Conservation (phyloP, 2,113 vertebrate genomes). For the Marcusenius ussheri region DNA sequence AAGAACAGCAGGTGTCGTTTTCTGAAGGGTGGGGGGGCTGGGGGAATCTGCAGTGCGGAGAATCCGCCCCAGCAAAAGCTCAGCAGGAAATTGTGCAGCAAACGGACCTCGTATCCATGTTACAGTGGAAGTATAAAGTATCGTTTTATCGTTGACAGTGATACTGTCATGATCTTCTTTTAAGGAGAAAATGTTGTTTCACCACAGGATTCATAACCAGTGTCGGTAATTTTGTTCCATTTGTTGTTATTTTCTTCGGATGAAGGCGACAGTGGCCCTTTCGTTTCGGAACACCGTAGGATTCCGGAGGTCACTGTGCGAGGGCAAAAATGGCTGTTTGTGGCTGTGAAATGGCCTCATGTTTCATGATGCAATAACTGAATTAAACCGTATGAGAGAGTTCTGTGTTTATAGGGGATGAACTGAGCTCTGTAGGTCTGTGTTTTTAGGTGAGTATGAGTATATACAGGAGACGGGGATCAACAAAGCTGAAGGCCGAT, state of each 20-base stretch:
- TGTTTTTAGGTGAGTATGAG: background rate
- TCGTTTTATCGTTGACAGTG: background rate
- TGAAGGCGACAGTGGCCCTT: constrained; percentile 16
- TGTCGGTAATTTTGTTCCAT: constrained; percentile 23
- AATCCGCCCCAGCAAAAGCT: constrained; percentile 28
- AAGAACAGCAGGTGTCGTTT: background rate
- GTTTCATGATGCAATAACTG: constrained; percentile 26
- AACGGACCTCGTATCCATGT: constrained; percentile 24
- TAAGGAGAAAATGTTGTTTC: constrained; percentile 10
- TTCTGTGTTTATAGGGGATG: background rate
- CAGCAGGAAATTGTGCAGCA: constrained; percentile 8
- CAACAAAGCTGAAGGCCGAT: constrained; percentile 1
- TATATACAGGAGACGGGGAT: background rate
- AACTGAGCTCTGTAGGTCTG: background rate
- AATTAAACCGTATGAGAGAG: background rate
- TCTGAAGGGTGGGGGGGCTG: background rate
- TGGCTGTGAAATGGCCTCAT: constrained; percentile 16
- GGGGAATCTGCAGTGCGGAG: constrained; percentile 34
- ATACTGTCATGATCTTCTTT: constrained; percentile 11
- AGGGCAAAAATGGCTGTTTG: constrained; percentile 21
- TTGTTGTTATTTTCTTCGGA: constrained; percentile 10
- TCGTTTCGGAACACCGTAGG: constrained; percentile 14
- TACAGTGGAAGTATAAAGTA: background rate
- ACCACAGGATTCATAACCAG: constrained; percentile 16
- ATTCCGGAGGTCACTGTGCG: background rate